Evolutionary conservation across 1,140 invertebrate species (phyloP).

Genomic region (Melipona quadrifasciata): DNA sequence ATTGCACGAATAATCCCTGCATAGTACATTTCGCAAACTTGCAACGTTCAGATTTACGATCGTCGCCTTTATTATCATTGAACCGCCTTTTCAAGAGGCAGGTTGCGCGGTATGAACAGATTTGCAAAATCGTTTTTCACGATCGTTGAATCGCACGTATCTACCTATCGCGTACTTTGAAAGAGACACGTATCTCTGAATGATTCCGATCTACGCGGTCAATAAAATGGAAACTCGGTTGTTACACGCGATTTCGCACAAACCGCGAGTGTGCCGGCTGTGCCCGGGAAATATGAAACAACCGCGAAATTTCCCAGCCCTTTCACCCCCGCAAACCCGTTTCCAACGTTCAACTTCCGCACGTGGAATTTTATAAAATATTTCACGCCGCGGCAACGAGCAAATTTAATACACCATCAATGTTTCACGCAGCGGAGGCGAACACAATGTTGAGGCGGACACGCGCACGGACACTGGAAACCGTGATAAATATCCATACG

Average conservation of each 20-base stretch:
- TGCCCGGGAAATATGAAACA: background rate
- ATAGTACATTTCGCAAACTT: too few species aligned
- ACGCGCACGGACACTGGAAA: background rate
- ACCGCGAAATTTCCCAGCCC: background rate
- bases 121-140: background rate
- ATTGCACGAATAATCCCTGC: too few species aligned
- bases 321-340: background rate
- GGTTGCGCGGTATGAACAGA: background rate
- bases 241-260: background rate
- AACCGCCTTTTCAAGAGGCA: background rate
- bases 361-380: background rate
- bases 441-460: background rate
- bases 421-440: background rate
- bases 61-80: background rate
- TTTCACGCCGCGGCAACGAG: background rate
- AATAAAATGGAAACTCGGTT: background rate
- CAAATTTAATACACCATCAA: background rate
- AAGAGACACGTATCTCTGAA: background rate
- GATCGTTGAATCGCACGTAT: background rate
- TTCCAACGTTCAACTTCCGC: background rate
- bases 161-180: background rate
- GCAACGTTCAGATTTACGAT: background rate
- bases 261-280: background rate
- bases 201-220: background rate
- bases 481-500: background rate